Evolutionary conservation across 1,140 invertebrate genomes (phyloP), one percentile per base, ranked within the genome.

Genomic region (Akabosia matsudoensis): DNA sequence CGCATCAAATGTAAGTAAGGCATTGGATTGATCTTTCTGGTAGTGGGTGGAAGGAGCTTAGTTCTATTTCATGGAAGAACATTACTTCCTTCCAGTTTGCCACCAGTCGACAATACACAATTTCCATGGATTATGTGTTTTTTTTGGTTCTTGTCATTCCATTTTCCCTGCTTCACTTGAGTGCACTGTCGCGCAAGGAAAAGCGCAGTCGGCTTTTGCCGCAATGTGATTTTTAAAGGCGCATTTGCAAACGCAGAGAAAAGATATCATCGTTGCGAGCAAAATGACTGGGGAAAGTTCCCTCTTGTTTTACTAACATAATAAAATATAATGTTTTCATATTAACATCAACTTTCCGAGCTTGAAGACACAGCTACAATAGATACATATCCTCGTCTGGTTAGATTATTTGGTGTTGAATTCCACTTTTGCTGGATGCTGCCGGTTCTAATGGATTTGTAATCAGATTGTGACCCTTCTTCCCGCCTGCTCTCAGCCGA

Each of bases 381-480:
- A 18, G 37, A 18, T 45, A 45, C 7, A 18, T 45, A 10, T 45
- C 18, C 18, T 10, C 37, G 7, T 18, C 31, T 31, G 26, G 3
- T 31, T 67, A 10, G 61, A 45, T 45, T 45, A 28, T 33, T 37
- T 52, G 73, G 80, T 81, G 80, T 81, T 81, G 80, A 81, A 81
- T 81, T 81, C 78, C 80, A 79, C 56, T 70, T 64, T 75, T 78
- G 74, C 75, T 30, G 3, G 24, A 30, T 28, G 61, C n/a, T 28
- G 26, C 30, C 22, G 7, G 28, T 30, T 70, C 80, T 81, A 81
- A 81, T 81, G 80, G 78, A 79, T 79, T 74, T 22, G 73, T 81
- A 81, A 81, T 81, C 80, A 79, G 77, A 81, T 81, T 81, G 79
- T 77, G 73, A 79, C 80, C 80, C 80, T 81, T 67, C 24, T 67